phyloP scores from a whole-genome alignment of 2,888 invertebrate genomes.

The Metacarcinus magister region DNA sequence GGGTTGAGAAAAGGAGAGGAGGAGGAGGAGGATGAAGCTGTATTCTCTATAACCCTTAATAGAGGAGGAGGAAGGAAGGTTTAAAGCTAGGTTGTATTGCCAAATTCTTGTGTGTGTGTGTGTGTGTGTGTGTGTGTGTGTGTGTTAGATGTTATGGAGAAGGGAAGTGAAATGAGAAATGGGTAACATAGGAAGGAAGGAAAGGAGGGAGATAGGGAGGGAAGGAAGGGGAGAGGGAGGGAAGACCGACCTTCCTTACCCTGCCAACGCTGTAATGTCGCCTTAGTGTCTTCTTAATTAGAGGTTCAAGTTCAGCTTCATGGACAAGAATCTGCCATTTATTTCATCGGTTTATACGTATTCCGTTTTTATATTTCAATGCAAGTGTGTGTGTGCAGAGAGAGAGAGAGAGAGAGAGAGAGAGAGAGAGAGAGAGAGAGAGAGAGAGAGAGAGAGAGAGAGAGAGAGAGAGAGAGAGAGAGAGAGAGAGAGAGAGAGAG shows the following conservation, averaged over 20 bases:
- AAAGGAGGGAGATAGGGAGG: not conserved
- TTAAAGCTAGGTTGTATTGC: not conserved
- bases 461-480: too few species aligned
- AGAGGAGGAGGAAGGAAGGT: not conserved
- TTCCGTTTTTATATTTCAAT: not conserved
- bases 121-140: not conserved
- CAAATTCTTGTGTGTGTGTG: not conserved
- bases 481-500: too few species aligned
- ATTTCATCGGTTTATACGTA: not conserved
- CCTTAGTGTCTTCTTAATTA: not conserved
- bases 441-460: too few species aligned
- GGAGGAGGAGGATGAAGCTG: not conserved
- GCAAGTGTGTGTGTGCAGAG: not conserved
- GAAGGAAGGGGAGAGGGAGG: not conserved
- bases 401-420: not conserved
- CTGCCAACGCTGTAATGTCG: not conserved
- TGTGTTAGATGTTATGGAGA: not conserved
- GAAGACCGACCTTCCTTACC: not conserved
- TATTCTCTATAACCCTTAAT: not conserved
- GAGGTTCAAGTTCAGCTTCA: not conserved
- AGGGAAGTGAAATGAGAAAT: not conserved
- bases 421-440: not conserved
- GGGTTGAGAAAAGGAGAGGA: not conserved
- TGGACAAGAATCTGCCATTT: not conserved
- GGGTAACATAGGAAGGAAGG: not conserved